Conservation (phyloP, 2,113 vertebrate genomes). For the Dascyllus trimaculatus region DNA sequence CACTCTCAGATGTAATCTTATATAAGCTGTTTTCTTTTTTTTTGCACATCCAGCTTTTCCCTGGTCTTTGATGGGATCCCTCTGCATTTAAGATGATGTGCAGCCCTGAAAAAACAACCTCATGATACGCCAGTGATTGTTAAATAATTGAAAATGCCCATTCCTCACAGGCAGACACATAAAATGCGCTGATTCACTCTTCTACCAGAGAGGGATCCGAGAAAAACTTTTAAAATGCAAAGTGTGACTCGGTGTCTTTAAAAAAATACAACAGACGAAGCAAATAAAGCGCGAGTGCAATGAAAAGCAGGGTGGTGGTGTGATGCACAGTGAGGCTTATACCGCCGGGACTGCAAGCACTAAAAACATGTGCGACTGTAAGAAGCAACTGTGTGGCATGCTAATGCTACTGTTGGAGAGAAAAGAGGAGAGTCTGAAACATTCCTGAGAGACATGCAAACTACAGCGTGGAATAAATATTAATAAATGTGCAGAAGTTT, state of each 20-base stretch:
- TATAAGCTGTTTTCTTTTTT: slow-evolving; percentile 9
- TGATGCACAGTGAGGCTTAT: background rate
- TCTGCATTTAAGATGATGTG: slow-evolving; percentile 18
- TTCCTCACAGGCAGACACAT: background rate
- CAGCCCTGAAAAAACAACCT: slow-evolving; percentile 3
- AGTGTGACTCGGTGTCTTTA: background rate
- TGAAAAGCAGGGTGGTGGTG: background rate
- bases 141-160: slow-evolving; percentile 44
- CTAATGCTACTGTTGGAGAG: background rate
- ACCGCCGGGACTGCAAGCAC: background rate
- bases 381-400: background rate
- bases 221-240: too few species aligned
- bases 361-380: too few species aligned
- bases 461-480: background rate
- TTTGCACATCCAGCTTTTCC: slow-evolving; percentile 13
- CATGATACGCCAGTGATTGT: slow-evolving; percentile 15
- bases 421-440: too few species aligned
- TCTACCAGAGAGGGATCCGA: background rate
- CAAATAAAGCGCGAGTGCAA: background rate
- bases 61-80: slow-evolving; percentile 17
- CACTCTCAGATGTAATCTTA: background rate
- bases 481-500: background rate
- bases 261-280: background rate
- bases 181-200: slow-evolving; percentile 27
- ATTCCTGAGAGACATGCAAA: too few species aligned